phyloP scores from a whole-genome alignment of 2,797 vertebrate species.

The Hoplostethus mediterraneus region DNA sequence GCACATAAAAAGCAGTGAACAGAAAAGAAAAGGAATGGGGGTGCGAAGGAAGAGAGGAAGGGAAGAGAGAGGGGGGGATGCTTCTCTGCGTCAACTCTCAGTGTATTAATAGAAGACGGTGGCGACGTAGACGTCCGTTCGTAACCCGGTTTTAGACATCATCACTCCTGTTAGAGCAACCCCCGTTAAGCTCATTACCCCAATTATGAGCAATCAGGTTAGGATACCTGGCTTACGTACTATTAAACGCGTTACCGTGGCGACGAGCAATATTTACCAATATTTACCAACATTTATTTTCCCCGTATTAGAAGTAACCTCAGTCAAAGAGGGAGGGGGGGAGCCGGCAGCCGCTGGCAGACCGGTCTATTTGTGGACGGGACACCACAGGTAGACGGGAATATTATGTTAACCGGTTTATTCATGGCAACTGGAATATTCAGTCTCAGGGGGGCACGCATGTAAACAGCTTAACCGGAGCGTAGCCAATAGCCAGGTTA shows the following conservation, averaged over 20 bases:
- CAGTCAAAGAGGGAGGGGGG: too few relatives aligned
- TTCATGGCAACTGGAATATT: conserved; percentile 9
- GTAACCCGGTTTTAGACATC: neutral
- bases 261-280: too few relatives aligned
- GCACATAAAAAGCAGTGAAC: conserved; percentile 34
- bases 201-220: neutral
- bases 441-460: neutral
- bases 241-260: too few relatives aligned
- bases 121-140: conserved; percentile 4
- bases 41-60: conserved; percentile 35
- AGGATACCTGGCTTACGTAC: too few relatives aligned
- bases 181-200: conserved; percentile 20
- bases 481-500: conserved; percentile 41
- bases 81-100: neutral
- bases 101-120: neutral
- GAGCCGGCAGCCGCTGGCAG: conserved; percentile 17
- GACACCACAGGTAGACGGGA: conserved; percentile 17
- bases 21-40: conserved; percentile 37
- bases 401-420: conserved; percentile 10
- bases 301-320: conserved; percentile 13
- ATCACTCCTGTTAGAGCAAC: conserved; percentile 18
- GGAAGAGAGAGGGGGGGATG: neutral
- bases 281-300: conserved; percentile 11
- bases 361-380: conserved; percentile 7
- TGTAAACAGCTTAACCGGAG: conserved; percentile 8